phyloP scores from a whole-genome alignment of 2,113 vertebrate species.

The Laticauda colubrina region DNA sequence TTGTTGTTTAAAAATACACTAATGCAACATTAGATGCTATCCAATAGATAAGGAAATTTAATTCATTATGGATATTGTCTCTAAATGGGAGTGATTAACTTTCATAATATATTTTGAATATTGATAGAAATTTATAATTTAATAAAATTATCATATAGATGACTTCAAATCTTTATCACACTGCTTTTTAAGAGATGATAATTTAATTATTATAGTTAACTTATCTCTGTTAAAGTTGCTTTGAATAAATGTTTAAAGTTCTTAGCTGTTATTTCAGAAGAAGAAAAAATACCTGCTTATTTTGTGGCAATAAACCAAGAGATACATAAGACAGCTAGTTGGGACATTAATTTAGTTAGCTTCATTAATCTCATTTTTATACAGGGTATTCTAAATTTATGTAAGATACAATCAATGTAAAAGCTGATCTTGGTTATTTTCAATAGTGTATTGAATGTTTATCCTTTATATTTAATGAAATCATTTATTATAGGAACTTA shows the following conservation, averaged over 20 bases:
- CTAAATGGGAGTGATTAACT: background rate
- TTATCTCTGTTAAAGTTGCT: background rate
- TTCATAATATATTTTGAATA: background rate
- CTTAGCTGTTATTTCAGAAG: background rate
- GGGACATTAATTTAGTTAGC: background rate
- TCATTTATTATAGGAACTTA: background rate
- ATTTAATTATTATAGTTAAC: background rate
- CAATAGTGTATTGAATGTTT: background rate
- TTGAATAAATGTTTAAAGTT: background rate
- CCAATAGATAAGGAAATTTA: background rate
- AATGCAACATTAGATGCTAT: background rate
- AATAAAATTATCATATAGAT: background rate
- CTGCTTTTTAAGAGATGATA: background rate
- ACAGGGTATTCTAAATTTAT: background rate
- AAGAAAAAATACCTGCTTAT: background rate
- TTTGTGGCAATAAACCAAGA: background rate
- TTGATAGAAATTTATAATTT: background rate
- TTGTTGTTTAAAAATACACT: background rate
- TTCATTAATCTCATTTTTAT: background rate
- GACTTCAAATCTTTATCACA: background rate
- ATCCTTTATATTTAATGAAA: background rate
- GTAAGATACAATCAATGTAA: background rate
- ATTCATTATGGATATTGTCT: background rate
- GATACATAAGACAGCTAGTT: background rate
- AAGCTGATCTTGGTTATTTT: background rate